Base-by-base conservation (phyloP, 2,888 invertebrate species). In the Mesoligia furuncula region DNA sequence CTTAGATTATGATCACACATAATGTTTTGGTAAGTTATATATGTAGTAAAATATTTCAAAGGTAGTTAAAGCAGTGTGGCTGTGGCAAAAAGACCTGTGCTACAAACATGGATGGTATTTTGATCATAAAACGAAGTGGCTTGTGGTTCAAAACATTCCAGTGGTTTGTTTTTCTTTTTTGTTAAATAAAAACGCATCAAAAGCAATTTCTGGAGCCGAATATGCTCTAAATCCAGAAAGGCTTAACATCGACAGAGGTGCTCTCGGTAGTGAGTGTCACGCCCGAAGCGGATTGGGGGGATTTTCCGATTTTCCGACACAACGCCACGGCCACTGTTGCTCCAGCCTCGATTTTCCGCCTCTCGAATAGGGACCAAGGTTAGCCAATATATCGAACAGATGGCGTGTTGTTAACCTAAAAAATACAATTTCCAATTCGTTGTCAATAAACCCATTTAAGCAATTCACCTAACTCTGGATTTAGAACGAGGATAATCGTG, bases 221-320 rank as follows among this genome's bases (percentile, higher is more conserved):
- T 91, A 90, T 90, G 90, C 83, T 88, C 88, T 90, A 91, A 91
- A 92, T 92, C 90, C 90, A 87, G 88, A 89, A 86, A 84, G 90
- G 92, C 91, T 93, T 93, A 92, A 90, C 90, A 87, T 89, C 87
- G 89, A 90, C 91, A 90, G 88, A 88, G 89, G 90, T 90, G 89
- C 90, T 90, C 86, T 87, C 81, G 72, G 86, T 88, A 88, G 90
- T 87, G 91, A 90, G 88, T 92, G 92, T 91, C 91, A 89, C 90
- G 90, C 90, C 90, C 81, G 86, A 85, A 92, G 91, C 91, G 92
- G 92, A 92, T 93, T 91, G 89, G 83, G 82, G 74, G 91, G 93
- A 92, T 94, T 93, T 93, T 87, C 88, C 90, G 92, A 93, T 93
- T 93, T 93, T 91, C 92, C 91, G 84, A 91, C 92, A 92, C 91